Evolutionary conservation across 2,888 invertebrate species (phyloP).

Genomic region (Drosophila antonietae): DNA sequence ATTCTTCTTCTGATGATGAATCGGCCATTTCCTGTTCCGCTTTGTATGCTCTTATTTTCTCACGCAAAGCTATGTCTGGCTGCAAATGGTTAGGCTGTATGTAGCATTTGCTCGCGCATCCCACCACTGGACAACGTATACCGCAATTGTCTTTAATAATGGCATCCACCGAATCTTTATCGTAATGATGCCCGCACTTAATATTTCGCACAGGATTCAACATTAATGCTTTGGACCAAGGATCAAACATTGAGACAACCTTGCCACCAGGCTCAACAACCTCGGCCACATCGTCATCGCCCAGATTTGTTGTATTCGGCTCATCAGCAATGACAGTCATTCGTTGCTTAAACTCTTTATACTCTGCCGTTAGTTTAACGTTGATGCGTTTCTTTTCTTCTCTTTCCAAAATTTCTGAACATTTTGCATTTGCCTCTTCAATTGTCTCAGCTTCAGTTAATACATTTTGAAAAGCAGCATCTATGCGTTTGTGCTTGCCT

Average conservation of each 20-base stretch:
- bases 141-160: conserved; percentile 10
- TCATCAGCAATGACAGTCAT: background rate
- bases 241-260: conserved; percentile 44
- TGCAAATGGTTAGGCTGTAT: conserved; percentile 34
- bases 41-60: conserved; percentile 10
- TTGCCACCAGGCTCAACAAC: conserved; percentile 1
- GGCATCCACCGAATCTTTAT: conserved; percentile 29
- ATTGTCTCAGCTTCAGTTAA: background rate
- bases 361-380: conserved; percentile 35
- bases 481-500: conserved; percentile 20
- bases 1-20: conserved; percentile 12
- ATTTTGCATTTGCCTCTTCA: conserved; percentile 1
- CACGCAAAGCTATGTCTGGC: conserved; percentile 18
- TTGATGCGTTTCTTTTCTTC: conserved; percentile 27
- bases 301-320: background rate
- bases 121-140: conserved; percentile 50
- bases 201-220: conserved; percentile 47
- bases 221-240: conserved; percentile 52
- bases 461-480: conserved; percentile 1
- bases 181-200: conserved; percentile 54
- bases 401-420: background rate
- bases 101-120: conserved; percentile 37
- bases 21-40: conserved; percentile 2
- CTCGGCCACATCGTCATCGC: conserved; percentile 11
- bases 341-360: conserved; percentile 26